Conservation (phyloP, 2,888 invertebrate species). For the Platycheirus rosarum region DNA sequence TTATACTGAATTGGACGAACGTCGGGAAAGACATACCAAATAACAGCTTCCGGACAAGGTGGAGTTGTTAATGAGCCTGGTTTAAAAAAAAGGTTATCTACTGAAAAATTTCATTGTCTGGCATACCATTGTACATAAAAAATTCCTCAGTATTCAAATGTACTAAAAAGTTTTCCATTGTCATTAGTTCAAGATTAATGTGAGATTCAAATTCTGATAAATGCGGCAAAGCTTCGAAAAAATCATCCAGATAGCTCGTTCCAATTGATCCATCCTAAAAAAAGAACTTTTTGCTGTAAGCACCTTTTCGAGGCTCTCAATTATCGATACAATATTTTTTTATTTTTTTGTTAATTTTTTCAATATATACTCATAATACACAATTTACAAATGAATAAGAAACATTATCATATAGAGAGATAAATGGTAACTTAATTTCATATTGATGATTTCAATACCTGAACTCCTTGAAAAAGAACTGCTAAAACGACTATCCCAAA, state of each 20-base stretch:
- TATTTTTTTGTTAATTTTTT: no score
- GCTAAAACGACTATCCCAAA: constrained; percentile 49
- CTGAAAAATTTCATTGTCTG: no score
- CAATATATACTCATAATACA: no score
- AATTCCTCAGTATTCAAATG: constrained; percentile 50
- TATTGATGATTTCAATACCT: no score
- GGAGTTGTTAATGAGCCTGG: constrained; percentile 65
- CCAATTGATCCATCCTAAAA: constrained; percentile 44
- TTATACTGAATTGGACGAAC: constrained; percentile 43
- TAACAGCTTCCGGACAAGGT: constrained; percentile 55
- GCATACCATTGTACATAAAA: constrained; percentile 52
- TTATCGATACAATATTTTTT: not conserved
- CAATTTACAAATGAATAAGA: no score
- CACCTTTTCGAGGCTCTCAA: no score
- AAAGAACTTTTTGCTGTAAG: not conserved
- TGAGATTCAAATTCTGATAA: constrained; percentile 35
- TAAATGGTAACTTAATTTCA: no score
- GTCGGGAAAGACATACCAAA: constrained; percentile 57
- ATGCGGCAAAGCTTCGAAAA: constrained; percentile 49
- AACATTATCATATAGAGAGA: no score
- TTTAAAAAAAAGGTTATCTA: no score
- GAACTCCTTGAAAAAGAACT: constrained; percentile 54
- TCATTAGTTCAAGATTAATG: constrained; percentile 46
- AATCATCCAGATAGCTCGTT: constrained; percentile 25
- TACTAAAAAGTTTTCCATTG: constrained; percentile 52